Evolutionary conservation across 1,140 invertebrate genomes (phyloP), one percentile per base, ranked within the genome.

Genomic region (Colletes gigas): DNA sequence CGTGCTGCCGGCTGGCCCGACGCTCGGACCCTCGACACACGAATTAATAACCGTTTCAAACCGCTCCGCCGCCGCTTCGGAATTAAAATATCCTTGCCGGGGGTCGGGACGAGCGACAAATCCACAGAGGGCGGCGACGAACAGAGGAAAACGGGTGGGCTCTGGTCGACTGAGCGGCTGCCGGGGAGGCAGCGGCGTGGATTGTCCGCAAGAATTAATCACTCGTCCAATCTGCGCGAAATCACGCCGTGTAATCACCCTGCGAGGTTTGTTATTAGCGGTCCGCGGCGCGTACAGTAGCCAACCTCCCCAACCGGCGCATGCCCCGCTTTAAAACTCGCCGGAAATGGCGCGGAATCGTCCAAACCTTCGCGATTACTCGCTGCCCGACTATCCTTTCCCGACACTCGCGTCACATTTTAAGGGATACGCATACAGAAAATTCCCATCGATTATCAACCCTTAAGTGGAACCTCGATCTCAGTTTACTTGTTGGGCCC

Each of bases 21-120:
- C 60, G 47, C 60, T 66, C 30, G 70, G 73, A 79, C 77, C 41
- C 75, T 77, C 83, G 82, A 86, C 88, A 50, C 82, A 82, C 88
- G 89, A 92, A 92, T 92, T 92, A 92, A 92, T 91, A 90, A 92
- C 86, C 88, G 86, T 90, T 87, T 89, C 86, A 79, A 88, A 87
- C 78, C 82, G 85, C 83, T 83, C 68, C 78, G 86, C 82, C 81
- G 76, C 59, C 79, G 84, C 78, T 84, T 84, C 83, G 85, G 90
- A 89, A 91, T 91, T 90, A 91, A 91, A 91, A 90, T 90, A 89
- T 90, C 86, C 57, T 87, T 83, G 72, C 81, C 69, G 57, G 59
- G 67, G 85, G 76, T 44, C 72, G 50, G 68, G 59, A 63, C 50
- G 52, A 41, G 52, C 71, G 73, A 81, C 85, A 74, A 78, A 88